Base-by-base conservation (phyloP, 2,113 vertebrate species). In the Cnemophilus loriae region DNA sequence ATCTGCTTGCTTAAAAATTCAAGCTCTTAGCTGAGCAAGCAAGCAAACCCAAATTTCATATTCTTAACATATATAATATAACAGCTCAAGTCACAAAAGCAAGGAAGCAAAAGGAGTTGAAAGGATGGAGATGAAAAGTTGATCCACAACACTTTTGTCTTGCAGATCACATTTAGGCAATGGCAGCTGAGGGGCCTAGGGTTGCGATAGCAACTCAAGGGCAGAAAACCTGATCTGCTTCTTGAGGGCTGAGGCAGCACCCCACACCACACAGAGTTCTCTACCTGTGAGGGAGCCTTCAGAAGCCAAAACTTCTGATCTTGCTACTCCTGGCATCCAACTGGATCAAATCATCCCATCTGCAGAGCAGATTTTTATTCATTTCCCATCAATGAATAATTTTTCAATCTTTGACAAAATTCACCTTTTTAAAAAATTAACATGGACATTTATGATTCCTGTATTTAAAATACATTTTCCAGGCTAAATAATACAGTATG, bases 401-500 rank as follows among this genome's bases (percentile, higher is more conserved):
- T 5, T 95, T 57, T 22, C 5, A 69, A 42, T 42, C 3, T 68
- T 35, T 23, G 12, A 78, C 6, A 84, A 60, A 93, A 81, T 1
- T 20, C 0, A 73, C 0, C 0, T 52, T 46, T 77, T 39, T 0
- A 3, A 81, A 73, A 92, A 73, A 60, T 14, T n/a, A 30, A 33
- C 9, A 26, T 22, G 2, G 8, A 30, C 1, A 0, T 2, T 39
- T 85, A 52, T 46, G 1, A 11, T 67, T 82, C 18, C 23, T 55
- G 5, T 50, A 64, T 70, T 49, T 82, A 7, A 78, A 78, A 70
- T 59, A 46, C 3, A 32, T 87, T 49, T 57, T 55, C 16, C 17
- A 37, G 44, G 16, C 21, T 80, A 77, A 73, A 64, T 35, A 50
- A 35, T 24, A 33, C 2, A 1, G 9, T 19, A 57, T 53, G 21